These are phyloP conservation scores for Galemys pyrenaicus DNA, from an alignment of 2,113 vertebrate species.

Conservation along the genomic window DNA sequence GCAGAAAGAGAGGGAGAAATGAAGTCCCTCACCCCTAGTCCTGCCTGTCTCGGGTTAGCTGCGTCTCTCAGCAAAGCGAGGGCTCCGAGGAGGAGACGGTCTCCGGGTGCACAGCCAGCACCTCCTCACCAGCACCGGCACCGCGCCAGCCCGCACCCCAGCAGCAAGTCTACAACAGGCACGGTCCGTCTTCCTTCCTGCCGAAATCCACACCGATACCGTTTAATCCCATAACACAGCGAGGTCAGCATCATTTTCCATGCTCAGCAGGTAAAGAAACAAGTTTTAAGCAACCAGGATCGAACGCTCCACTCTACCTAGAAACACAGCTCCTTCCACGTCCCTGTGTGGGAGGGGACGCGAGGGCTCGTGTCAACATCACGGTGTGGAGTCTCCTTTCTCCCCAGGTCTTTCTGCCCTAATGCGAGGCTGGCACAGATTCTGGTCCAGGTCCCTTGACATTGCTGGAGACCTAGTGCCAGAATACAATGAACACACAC, in stretches of 20 bases:
- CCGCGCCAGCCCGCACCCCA: not conserved
- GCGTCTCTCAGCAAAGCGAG: not conserved
- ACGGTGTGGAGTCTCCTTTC: too few species aligned
- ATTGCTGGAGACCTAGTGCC: too few species aligned
- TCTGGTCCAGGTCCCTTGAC: too few species aligned
- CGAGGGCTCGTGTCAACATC: too few species aligned
- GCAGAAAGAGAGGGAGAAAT: too few species aligned
- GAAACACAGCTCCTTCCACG: not conserved
- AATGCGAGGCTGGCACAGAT: too few species aligned
- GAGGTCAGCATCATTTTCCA: not conserved
- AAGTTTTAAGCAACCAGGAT: not conserved
- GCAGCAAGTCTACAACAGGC: not conserved
- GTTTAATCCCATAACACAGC: not conserved
- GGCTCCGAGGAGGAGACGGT: not conserved
- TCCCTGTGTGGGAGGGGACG: too few species aligned
- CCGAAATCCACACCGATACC: too few species aligned
- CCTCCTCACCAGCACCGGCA: accelerated
- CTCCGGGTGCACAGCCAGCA: accelerated
- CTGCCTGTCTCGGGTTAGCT: not conserved
- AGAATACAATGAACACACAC: too few species aligned
- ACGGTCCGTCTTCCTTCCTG: not conserved
- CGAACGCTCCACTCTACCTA: accelerated
- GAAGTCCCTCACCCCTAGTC: too few species aligned
- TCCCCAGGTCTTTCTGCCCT: too few species aligned
- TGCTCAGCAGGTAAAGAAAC: not conserved